These are phyloP conservation scores for Uria aalge DNA, from an alignment of 2,113 vertebrate species.

Conservation along the genomic window DNA sequence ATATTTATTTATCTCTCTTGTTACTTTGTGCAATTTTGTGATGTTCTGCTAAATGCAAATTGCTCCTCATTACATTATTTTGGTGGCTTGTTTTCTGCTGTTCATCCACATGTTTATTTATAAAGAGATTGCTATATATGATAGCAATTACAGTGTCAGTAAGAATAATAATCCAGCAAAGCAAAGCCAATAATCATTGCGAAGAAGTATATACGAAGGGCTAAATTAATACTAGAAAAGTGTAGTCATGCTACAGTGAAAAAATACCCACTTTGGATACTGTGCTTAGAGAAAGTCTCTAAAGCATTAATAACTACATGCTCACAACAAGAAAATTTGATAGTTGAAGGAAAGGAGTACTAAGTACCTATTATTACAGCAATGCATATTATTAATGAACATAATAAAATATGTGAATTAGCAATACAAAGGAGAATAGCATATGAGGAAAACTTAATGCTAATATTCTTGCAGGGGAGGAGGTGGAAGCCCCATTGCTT, in stretches of 20 bases:
- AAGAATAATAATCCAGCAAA: slow-evolving; percentile 31
- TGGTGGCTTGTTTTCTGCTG: slow-evolving; percentile 23
- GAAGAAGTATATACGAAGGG: background rate
- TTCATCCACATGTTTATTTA: slow-evolving; percentile 42
- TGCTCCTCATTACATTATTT: slow-evolving; percentile 41
- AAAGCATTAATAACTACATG: background rate
- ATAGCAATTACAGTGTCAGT: slow-evolving; percentile 30
- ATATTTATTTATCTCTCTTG: background rate
- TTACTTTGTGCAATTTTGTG: background rate
- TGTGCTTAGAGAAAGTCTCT: background rate
- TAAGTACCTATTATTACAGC: slow-evolving; percentile 23
- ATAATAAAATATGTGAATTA: slow-evolving; percentile 2
- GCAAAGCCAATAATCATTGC: background rate
- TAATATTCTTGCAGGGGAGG: background rate
- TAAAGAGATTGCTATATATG: slow-evolving; percentile 44
- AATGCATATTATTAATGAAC: background rate
- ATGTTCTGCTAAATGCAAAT: slow-evolving; percentile 42
- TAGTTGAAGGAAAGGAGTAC: background rate
- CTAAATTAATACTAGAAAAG: slow-evolving; percentile 8
- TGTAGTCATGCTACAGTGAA: background rate
- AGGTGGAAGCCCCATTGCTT: background rate
- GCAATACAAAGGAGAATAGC: background rate
- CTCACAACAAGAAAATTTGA: background rate
- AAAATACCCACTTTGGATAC: background rate
- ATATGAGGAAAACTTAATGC: background rate